Base-by-base conservation (phyloP, 1,140 invertebrate genomes). In the Drosophila tropicalis region DNA sequence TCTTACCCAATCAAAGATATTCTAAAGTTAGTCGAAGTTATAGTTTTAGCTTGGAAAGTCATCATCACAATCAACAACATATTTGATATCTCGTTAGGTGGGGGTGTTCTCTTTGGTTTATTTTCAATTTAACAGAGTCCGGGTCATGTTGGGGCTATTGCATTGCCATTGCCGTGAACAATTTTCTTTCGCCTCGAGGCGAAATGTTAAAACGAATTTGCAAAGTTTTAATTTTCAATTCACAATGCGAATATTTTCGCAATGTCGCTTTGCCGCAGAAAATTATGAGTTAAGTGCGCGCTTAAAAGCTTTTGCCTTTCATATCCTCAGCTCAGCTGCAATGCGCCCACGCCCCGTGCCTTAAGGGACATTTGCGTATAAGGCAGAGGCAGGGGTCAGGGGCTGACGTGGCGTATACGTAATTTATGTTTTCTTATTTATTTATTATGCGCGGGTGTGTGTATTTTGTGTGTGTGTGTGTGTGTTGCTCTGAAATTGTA, bases 281-380 rank as follows among this genome's bases (percentile, higher is more conserved):
- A 67, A 87, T 89, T 80, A 89, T 87, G 81, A 87, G 85, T 84
- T 87, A 87, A 89, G 84, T 87, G 84, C 85, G 84, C 85, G 84
- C 84, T 89, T 87, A 89, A 87, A 89, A 87, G 84, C 84, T 84
- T 89, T 89, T 34, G 76, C 72, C 64, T 89, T 87, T 86, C 71
- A 81, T 69, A 77, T 67, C 74, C 76, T 63, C 66, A 47, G 75
- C 76, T 63, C 66, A 47, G 67, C 56, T 76, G 74, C 74, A 76
- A 40, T 70, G 73, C 22, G 61, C 72, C 22, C 56, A 62, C 34
- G 61, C 57, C 55, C 29, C 25, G 25, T 34, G 63, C 62, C 62
- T 63, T 51, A 54, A 34, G 72, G 61, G 74, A 29, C 65, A 19
- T 51, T 19, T 51, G 17, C 44, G 36, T 39, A 13, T 39, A 6